Evolutionary conservation across 2,888 invertebrate species (phyloP), one percentile per base, ranked within the genome.

Genomic region (Alitta virens): DNA sequence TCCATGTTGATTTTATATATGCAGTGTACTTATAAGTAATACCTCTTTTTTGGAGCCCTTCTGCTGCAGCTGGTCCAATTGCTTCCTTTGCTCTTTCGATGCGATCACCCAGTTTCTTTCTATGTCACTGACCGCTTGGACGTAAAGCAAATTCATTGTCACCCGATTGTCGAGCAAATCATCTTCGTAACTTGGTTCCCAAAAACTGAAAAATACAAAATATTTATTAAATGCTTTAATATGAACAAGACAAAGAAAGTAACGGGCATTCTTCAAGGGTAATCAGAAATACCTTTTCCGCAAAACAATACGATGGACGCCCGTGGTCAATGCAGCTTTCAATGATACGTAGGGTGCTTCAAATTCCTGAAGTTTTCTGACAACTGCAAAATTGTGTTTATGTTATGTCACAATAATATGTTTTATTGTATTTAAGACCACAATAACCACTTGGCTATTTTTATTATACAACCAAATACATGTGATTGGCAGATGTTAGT

Each of bases 331-430:
- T 63, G 90, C 87, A 81, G 89, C 88, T 79, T 90, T 90, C 72
- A 92, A 89, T 59, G 96, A 94, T 83, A 97, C 91, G 84, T 90
- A 92, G 0, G 98, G 97, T 70, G 95, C 93, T 86, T 99, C 98
- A 85, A 95, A 98, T 82, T 97, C 92, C 84, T 96, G 92, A 68
- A 99, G 85, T 81, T 92, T 92, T 71, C 96, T 88, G 67, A 95
- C 84, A 74, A 94, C 88, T 84, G 87, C 56, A 78, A 59, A 7
- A 46, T 18, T 46, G 40, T 16, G 16, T n/a, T n/a, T n/a, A n/a
- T n/a, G n/a, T n/a, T n/a, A n/a, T n/a, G n/a, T n/a, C n/a, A n/a
- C n/a, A n/a, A n/a, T n/a, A n/a, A n/a, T n/a, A n/a, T n/a, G n/a
- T n/a, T n/a, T n/a, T n/a, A n/a, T n/a, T n/a, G n/a, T n/a, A n/a